A percentile compares a stretch with the other conserved stretches of the same genome.
Conservation (phyloP, 2,797 vertebrate genomes). For the Anabas testudineus region DNA sequence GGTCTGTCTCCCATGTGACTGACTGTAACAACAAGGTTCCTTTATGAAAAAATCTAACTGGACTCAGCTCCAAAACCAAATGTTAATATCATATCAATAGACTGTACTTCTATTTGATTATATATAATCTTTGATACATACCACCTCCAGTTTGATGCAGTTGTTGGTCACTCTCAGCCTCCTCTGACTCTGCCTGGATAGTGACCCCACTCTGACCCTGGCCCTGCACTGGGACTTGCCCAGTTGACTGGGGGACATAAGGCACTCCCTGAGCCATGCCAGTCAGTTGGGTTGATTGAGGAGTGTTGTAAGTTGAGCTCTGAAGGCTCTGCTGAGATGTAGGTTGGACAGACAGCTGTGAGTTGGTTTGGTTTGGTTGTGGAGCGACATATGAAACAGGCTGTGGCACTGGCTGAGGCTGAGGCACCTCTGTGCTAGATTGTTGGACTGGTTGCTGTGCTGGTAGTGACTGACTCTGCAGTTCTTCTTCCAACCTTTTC, state of each 20-base stretch:
- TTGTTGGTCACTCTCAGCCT: constrained; percentile 91
- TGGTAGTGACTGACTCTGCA: constrained; percentile 70
- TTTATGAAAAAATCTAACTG: not conserved
- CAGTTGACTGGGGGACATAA: constrained; percentile 70
- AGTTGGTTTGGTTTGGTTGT: constrained; percentile 68
- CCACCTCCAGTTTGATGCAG: constrained; percentile 82
- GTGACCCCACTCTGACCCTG: constrained; percentile 76
- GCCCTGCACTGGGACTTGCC: constrained; percentile 58
- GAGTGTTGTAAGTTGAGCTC: constrained; percentile 63
- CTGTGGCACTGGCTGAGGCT: constrained; percentile 64
- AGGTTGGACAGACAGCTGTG: constrained; percentile 80
- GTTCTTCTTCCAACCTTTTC: constrained; percentile 90
- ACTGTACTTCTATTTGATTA: not conserved
- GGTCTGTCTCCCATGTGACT: constrained; percentile 87
- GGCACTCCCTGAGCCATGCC: constrained; percentile 56
- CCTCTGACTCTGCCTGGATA: constrained; percentile 90
- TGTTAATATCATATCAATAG: constrained; percentile 8
- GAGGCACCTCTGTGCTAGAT: constrained; percentile 57
- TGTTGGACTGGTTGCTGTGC: constrained; percentile 63
- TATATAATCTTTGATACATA: constrained; percentile 35
- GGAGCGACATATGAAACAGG: constrained; percentile 60
- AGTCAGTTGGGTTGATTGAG: constrained; percentile 62
- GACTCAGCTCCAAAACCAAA: not conserved
- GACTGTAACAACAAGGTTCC: constrained; percentile 69
- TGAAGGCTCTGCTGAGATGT: constrained; percentile 71